Evolutionary conservation across 2,888 invertebrate species (phyloP), one percentile per base, ranked within the genome.

Genomic region (Chloroclystis v-ata): DNA sequence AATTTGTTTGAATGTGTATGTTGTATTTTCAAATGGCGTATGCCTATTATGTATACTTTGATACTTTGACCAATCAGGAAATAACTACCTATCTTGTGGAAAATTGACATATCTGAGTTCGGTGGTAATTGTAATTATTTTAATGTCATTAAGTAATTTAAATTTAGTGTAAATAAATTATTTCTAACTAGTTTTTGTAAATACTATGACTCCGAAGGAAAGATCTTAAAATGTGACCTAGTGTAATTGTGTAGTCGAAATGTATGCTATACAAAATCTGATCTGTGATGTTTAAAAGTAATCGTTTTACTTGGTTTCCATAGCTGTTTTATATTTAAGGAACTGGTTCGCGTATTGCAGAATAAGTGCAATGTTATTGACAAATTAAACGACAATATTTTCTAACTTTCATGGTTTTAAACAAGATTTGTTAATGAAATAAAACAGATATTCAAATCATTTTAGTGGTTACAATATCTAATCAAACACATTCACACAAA

Each of bases 161-260:
- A 60, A 59, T 47, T 47, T 37, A 43, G 38, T 53, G 49, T 60
- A 59, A 52, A 55, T 55, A 51, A 59, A 57, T 56, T 62, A 62
- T 67, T 65, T 33, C 64, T 67, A 65, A 60, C 40, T 65, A 65
- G 60, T 56, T 60, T 59, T 61, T 61, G 35, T 35, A 10, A 20
- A 35, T 45, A 39, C 12, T 41, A 30, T 33, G 41, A 49, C 49
- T 33, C 25, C 14, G 44, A 43, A 47, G 43, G 20, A 51, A 50
- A 44, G 40, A 38, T 49, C 28, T 47, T 13, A 16, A 45, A 42
- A n/a, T 28, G 29, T 13, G 28, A 28, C 42, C 20, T 38, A 37
- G 48, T 49, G 13, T 47, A 4, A 20, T 47, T 47, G 49, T 46
- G 49, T 47, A 47, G 49, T 40, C 44, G 39, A 48, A 49, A 48